These are phyloP conservation scores for Strix aluco DNA, from an alignment of 2,113 vertebrate genomes.

Conservation along the genomic window DNA sequence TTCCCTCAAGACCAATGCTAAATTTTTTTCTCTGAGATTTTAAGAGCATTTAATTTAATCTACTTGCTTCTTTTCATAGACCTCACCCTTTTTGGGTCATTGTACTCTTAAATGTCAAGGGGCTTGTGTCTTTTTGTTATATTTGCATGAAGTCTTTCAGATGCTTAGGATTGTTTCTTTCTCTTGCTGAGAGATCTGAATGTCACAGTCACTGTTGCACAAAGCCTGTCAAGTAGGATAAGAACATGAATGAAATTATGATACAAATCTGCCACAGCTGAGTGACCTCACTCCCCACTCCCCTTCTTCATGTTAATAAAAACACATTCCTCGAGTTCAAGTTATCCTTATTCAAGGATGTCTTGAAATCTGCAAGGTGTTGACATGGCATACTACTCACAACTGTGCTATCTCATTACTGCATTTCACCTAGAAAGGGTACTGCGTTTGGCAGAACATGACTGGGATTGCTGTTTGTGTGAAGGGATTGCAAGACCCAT, in stretches of 20 bases:
- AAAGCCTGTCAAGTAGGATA: slow-evolving; percentile 29
- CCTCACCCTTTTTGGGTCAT: background rate
- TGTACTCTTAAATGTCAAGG: background rate
- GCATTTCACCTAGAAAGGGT: background rate
- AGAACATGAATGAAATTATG: slow-evolving; percentile 9
- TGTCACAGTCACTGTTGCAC: background rate
- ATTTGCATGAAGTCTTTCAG: slow-evolving; percentile 25
- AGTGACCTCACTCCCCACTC: background rate
- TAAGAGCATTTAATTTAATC: background rate
- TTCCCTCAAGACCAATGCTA: background rate
- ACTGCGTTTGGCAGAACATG: background rate
- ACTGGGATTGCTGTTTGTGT: background rate
- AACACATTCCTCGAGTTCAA: background rate
- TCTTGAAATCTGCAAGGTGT: background rate
- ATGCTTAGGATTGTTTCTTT: slow-evolving; percentile 32
- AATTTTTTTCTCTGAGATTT: background rate
- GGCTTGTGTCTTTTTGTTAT: background rate
- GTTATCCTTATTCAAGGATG: background rate
- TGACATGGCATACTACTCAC: background rate
- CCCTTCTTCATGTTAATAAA: background rate
- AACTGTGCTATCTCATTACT: background rate
- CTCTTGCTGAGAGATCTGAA: slow-evolving; percentile 12
- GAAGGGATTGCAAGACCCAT: background rate
- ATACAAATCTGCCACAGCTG: slow-evolving; percentile 8
- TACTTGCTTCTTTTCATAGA: background rate